A percentile compares a stretch with the other conserved stretches of the same genome.
Conservation (phyloP, 2,797 vertebrate genomes). For the Pachyuromys duprasi region DNA sequence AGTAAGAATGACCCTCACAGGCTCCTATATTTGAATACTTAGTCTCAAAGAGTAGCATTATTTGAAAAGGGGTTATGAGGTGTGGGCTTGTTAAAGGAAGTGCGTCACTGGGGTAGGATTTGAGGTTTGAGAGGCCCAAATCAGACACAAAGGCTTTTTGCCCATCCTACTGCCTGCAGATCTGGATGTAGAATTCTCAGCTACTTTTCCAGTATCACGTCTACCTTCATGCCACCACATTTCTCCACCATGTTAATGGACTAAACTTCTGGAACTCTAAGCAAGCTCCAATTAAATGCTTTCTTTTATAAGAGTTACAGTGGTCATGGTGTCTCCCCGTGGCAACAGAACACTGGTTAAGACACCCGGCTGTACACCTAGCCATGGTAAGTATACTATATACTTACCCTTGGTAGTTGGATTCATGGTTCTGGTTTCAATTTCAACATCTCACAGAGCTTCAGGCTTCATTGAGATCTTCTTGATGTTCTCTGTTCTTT, state of each 20-base stretch:
- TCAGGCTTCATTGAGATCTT: neutral
- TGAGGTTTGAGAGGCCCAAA: neutral
- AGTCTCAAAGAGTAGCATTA: neutral
- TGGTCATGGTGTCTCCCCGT: neutral
- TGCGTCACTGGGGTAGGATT: neutral
- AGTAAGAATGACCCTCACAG: neutral
- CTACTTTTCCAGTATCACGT: neutral
- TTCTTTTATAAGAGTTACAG: neutral
- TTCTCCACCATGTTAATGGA: neutral
- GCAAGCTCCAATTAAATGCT: neutral
- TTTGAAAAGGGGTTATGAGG: neutral
- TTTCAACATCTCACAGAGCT: neutral
- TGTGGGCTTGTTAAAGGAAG: neutral
- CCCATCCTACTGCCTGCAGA: neutral
- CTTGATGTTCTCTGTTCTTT: neutral
- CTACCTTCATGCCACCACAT: neutral
- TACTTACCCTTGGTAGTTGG: neutral
- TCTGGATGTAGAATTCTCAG: neutral
- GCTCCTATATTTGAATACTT: neutral
- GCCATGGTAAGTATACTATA: too few relatives aligned
- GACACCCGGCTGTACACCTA: too few relatives aligned
- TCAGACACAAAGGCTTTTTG: neutral
- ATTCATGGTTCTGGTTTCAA: neutral
- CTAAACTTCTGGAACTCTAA: neutral
- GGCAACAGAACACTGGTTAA: neutral